Evolutionary conservation across 2,888 invertebrate genomes (phyloP).

Genomic region (Apodemia duryi): DNA sequence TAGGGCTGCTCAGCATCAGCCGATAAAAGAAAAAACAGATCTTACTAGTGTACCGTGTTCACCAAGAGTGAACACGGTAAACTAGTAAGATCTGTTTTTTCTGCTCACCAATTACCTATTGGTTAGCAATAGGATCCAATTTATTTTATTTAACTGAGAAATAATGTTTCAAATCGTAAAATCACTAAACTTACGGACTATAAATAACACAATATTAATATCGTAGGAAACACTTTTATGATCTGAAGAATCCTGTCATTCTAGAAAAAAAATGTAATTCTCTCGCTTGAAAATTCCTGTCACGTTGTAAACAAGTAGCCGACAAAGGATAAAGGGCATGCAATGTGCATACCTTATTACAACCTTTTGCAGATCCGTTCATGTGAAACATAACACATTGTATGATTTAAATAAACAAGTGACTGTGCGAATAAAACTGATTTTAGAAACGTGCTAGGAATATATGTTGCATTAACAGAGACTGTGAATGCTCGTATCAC

Average conservation of each 20-base stretch:
- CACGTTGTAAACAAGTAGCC: slow-evolving; percentile 74
- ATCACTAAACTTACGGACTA: too few relatives aligned
- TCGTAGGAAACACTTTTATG: slow-evolving; percentile 6
- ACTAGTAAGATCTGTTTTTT: too few relatives aligned
- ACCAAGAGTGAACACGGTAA: too few relatives aligned
- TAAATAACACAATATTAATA: too few relatives aligned
- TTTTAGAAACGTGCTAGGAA: background rate
- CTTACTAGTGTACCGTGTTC: too few relatives aligned
- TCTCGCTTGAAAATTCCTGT: slow-evolving; percentile 56
- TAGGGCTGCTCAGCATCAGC: too few relatives aligned
- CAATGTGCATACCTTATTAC: slow-evolving; percentile 67
- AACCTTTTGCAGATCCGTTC: slow-evolving; percentile 74
- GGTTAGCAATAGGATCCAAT: too few relatives aligned
- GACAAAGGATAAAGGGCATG: slow-evolving; percentile 77
- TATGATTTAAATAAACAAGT: slow-evolving; percentile 63
- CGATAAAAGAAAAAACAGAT: too few relatives aligned
- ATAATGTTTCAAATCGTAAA: too few relatives aligned
- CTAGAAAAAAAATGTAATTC: slow-evolving; percentile 58
- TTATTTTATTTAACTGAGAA: too few relatives aligned
- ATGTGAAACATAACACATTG: slow-evolving; percentile 64
- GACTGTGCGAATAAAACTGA: slow-evolving; percentile 29
- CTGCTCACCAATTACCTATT: too few relatives aligned
- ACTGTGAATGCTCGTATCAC: background rate
- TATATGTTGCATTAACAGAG: slow-evolving; percentile 6
- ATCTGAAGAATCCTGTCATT: slow-evolving; percentile 48